These are phyloP conservation scores for Peromyscus californicus DNA, from an alignment of 2,113 vertebrate genomes.

Conservation along the genomic window DNA sequence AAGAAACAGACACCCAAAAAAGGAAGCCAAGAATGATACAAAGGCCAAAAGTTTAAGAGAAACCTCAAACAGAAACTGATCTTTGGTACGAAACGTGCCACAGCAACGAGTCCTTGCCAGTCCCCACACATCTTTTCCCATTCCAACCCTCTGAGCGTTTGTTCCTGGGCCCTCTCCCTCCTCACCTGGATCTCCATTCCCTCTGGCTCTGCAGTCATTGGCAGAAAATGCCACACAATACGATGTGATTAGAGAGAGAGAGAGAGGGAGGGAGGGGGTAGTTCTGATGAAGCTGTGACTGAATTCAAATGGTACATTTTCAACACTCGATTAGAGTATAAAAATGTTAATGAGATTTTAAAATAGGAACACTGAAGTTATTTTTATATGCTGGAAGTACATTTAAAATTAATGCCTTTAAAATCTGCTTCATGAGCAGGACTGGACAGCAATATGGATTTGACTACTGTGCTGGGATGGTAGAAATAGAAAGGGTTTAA, in stretches of 20 bases:
- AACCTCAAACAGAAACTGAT: constrained; percentile 26
- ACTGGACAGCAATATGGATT: constrained; percentile 51
- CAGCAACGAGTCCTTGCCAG: neutral
- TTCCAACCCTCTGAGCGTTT: neutral
- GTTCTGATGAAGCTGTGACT: constrained; percentile 62
- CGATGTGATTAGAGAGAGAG: neutral
- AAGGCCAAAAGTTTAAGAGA: neutral
- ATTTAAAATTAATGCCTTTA: constrained; percentile 78
- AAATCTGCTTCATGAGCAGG: constrained; percentile 68
- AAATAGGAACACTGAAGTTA: constrained; percentile 79
- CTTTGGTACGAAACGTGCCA: neutral
- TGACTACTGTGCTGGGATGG: neutral
- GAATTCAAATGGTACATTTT: constrained; percentile 78
- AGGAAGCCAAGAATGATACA: neutral
- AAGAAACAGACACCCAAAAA: neutral
- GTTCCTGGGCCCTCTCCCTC: neutral
- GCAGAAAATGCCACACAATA: constrained; percentile 25
- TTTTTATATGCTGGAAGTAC: constrained; percentile 77
- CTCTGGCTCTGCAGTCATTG: neutral
- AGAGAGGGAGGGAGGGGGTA: neutral
- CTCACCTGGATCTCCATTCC: constrained; percentile 15
- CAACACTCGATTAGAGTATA: constrained; percentile 74
- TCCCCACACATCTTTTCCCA: neutral
- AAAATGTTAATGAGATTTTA: constrained; percentile 80
- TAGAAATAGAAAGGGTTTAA: constrained; percentile 37